These are phyloP conservation scores for Nycticryphes semicollaris DNA, from an alignment of 2,113 vertebrate genomes.

Conservation along the genomic window DNA sequence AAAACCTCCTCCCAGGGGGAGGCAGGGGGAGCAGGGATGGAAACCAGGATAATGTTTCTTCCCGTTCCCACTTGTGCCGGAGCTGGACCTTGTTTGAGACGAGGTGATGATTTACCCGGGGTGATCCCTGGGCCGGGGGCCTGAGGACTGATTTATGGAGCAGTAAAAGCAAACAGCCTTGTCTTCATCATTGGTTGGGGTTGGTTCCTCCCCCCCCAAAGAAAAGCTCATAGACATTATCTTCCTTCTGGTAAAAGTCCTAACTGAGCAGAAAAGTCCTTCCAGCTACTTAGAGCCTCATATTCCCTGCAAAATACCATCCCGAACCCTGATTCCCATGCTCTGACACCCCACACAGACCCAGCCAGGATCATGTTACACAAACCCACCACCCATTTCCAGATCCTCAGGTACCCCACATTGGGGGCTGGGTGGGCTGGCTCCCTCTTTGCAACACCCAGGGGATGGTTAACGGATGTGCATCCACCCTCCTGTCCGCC, in stretches of 20 bases:
- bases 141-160: neutral
- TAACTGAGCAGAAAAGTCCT: neutral
- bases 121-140: neutral
- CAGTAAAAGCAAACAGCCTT: neutral
- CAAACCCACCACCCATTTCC: accelerated
- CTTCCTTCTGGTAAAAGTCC: neutral
- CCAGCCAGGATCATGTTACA: accelerated
- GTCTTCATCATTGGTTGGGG: neutral
- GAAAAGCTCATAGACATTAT: neutral
- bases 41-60: neutral
- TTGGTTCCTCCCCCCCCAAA: neutral
- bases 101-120: constrained; percentile 7
- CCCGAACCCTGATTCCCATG: accelerated
- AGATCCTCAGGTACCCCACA: accelerated
- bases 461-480: accelerated
- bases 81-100: neutral
- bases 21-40: neutral
- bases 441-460: neutral
- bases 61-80: neutral
- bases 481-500: accelerated
- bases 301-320: neutral
- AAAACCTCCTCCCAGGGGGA: neutral
- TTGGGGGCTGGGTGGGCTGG: accelerated
- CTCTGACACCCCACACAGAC: accelerated
- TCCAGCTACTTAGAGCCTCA: neutral